Evolutionary conservation across 2,888 invertebrate species (phyloP).

Genomic region (Ennomos erosarius): DNA sequence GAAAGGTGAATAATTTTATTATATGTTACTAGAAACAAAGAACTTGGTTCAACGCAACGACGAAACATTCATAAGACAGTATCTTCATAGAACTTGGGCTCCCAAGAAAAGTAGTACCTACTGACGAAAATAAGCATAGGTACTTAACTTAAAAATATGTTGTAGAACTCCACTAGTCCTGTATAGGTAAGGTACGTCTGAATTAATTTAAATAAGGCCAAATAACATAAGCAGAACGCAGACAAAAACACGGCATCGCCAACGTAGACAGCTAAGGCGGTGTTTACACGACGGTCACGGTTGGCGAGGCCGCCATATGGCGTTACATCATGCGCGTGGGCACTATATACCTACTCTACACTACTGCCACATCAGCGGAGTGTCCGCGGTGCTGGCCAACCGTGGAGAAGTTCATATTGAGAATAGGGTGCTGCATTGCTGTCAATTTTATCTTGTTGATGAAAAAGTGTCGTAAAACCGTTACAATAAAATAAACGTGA

Average conservation of each 20-base stretch:
- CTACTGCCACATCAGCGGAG: conserved; percentile 8
- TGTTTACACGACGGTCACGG: conserved; percentile 41
- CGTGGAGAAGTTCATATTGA: conserved; percentile 6
- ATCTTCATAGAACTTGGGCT: too few relatives aligned
- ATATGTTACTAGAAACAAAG: too few relatives aligned
- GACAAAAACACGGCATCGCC: conserved; percentile 4
- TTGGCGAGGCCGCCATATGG: conserved; percentile 53
- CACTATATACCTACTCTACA: conserved; percentile 20
- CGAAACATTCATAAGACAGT: too few relatives aligned
- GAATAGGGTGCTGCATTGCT: not conserved
- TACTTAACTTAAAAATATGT: too few relatives aligned
- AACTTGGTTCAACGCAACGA: too few relatives aligned
- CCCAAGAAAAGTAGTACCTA: too few relatives aligned
- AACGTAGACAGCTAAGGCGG: conserved; percentile 17
- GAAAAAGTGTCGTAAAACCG: too few relatives aligned
- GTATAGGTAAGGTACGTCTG: not conserved
- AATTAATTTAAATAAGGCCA: conserved; percentile 5
- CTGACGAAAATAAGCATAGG: too few relatives aligned
- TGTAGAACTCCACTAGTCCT: not conserved
- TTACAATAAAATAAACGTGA: too few relatives aligned
- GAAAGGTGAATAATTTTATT: too few relatives aligned
- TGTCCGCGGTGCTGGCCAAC: conserved; percentile 10
- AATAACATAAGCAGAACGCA: not conserved
- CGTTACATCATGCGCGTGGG: conserved; percentile 57
- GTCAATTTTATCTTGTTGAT: not conserved